A percentile compares a stretch with the other conserved stretches of the same genome.
Conservation (phyloP, 2,113 vertebrate species). For the Polypterus bichir region DNA sequence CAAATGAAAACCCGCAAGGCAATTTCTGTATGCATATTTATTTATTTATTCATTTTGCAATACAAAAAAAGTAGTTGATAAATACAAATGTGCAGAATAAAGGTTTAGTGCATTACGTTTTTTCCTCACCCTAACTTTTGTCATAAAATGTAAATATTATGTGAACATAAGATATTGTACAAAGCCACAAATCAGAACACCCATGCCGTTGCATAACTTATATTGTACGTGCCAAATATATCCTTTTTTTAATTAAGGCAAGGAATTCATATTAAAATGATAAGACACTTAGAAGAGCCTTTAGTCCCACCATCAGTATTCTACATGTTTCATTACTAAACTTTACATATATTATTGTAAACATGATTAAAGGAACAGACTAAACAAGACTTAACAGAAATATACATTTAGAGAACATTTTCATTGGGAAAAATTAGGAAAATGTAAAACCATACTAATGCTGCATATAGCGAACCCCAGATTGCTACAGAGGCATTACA, state of each 20-base stretch:
- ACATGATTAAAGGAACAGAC: conserved; percentile 14
- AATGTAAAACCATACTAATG: conserved; percentile 1
- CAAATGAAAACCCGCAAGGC: no score
- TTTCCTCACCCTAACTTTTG: conserved; percentile 15
- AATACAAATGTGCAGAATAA: conserved; percentile 36
- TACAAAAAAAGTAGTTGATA: conserved; percentile 34
- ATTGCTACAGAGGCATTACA: conserved; percentile 10
- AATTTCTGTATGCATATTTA: not conserved
- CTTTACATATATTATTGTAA: conserved; percentile 13
- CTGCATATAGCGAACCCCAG: conserved; percentile 6
- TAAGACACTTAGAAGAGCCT: conserved; percentile 6
- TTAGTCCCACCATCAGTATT: conserved; percentile 17
- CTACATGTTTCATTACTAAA: conserved; percentile 14
- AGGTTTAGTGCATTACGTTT: conserved; percentile 36
- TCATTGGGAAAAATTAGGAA: conserved; percentile 3
- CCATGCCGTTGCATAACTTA: conserved; percentile 39
- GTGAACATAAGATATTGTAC: conserved; percentile 25
- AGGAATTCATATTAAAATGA: conserved; percentile 16
- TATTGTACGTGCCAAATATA: conserved; percentile 19
- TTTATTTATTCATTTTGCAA: conserved; percentile 29
- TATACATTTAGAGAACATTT: conserved; percentile 8
- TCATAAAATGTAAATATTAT: conserved; percentile 8
- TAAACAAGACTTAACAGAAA: conserved; percentile 14
- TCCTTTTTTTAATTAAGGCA: conserved; percentile 29
- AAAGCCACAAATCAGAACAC: conserved; percentile 31